Base-by-base conservation (phyloP, 1,140 invertebrate species). In the Asbolus verrucosus region DNA sequence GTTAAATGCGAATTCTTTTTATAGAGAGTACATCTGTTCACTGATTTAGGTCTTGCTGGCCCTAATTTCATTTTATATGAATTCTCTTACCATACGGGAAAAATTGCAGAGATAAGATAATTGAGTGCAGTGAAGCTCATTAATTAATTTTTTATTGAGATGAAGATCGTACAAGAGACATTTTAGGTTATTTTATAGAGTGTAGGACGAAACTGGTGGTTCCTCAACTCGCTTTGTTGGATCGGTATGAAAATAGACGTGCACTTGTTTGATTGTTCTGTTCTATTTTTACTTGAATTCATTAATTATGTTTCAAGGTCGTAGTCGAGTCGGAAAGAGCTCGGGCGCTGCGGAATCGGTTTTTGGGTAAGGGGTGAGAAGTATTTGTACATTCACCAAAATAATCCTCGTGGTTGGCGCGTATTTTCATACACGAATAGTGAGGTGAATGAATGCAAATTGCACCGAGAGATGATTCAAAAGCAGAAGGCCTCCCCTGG, bases 261-360 rank as follows among this genome's bases (percentile, higher is more conserved):
- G 11, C 46, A 54, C 46, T 54, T 54, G 46, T 54, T 54, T 54
- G 46, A 54, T 54, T 54, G 46, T 54, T 54, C 46, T 27, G 21
- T 54, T 54, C 46, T 54, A 54, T 54, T 54, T 54, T 54, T 54
- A 54, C 46, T 11, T 54, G 19, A 11, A 21, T 24, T 54, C 46
- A 54, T 54, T 54, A 54, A 54, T 54, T 54, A 54, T 54, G 46
- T 54, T n/a, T 21, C 46, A 54, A 54, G 46, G 46, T 54, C 21
- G 46, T 54, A 54, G 27, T 54, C 27, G 46, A 21, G 46, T 24
- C 46, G 46, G 24, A 54, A 54, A 54, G 27, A 18, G 21, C 19
- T n/a, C 39, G 39, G 39, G 39, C n/a, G n/a, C n/a, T n/a, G n/a
- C n/a, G n/a, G n/a, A n/a, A n/a, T n/a, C n/a, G n/a, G n/a, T n/a